Base-by-base conservation (phyloP, 2,797 vertebrate species). In the Phalloptychus januarius region DNA sequence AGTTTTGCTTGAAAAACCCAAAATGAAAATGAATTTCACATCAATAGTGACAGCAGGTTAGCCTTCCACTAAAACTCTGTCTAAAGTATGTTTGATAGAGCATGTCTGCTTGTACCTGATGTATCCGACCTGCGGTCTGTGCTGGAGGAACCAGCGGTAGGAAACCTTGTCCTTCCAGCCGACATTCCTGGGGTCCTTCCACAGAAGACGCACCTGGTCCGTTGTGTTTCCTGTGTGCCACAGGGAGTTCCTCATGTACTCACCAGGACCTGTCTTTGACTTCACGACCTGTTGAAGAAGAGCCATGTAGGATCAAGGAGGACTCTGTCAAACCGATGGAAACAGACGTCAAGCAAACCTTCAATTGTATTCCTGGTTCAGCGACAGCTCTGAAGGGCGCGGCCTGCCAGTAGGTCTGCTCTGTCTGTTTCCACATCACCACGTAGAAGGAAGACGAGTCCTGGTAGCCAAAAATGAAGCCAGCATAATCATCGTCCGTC, bases 151-250 rank as follows among this genome's bases (percentile, higher is more conserved):
- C 98, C 98, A 99, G 84, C 98, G 97, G 87, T 99, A 99, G 74
- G 98, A 99, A 52, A 99, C 97, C 88, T 98, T 99, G 95, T 99
- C 98, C 90, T 99, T 99, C 98, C 98, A 99, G 83, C 98, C 98
- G 5, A 98, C 97, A 0, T 99, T 99, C 86, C 98, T 96, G 28
- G 97, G 97, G 89, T 99, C 98, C 92, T 99, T 99, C 98, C 98
- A 99, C 70, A 99, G 92, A 83, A 99, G 95, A 79, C 96, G 95
- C 79, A 99, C 98, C 93, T 99, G 98, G 73, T 97, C 96, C 0
- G 81, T 88, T 61, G 98, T 99, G 91, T 99, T 96, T 56, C 98
- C 98, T 0, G 98, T 99, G 91, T 99, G 98, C 98, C 98, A 99
- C 3, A 99, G 96, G 3, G 98, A 98, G 89, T 99, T 99, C 81